Conservation (phyloP, 2,797 vertebrate species). For the Premnoplex brunnescens region DNA sequence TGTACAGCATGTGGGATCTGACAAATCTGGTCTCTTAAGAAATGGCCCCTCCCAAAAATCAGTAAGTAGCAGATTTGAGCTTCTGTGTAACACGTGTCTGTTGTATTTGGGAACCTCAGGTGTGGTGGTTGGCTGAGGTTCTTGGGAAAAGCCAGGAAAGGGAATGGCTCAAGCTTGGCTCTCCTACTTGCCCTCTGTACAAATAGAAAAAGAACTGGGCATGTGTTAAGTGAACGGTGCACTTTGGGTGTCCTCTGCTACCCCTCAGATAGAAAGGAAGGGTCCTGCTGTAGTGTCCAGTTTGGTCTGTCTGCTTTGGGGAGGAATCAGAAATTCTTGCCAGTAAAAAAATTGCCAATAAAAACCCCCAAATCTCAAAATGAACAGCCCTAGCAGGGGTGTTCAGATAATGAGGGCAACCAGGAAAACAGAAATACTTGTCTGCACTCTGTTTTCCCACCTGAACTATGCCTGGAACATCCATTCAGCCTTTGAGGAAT, state of each 20-base stretch:
- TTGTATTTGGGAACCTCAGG: neutral
- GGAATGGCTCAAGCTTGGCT: neutral
- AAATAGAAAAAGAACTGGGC: neutral
- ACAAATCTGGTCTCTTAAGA: neutral
- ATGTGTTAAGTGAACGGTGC: neutral
- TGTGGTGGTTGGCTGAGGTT: neutral
- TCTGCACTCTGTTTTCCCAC: neutral
- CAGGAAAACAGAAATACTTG: neutral
- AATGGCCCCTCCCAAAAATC: neutral
- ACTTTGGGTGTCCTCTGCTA: neutral
- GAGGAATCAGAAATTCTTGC: neutral
- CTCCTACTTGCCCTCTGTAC: too few species aligned
- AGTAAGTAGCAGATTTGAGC: neutral
- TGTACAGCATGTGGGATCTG: neutral
- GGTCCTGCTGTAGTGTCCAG: neutral
- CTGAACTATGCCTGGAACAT: neutral
- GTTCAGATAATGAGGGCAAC: neutral
- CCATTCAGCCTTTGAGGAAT: neutral
- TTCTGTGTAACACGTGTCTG: neutral
- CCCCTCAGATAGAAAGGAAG: neutral
- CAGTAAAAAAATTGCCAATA: neutral
- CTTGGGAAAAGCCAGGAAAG: neutral
- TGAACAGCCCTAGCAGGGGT: rapidly evolving
- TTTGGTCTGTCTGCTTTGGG: neutral
- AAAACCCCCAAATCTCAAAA: neutral